Evolutionary conservation across 30 jellyfish, hydroid and myxozoan species (phyloP), one percentile per base, ranked within the genome.

Genomic region (Aurelia coerulea): DNA sequence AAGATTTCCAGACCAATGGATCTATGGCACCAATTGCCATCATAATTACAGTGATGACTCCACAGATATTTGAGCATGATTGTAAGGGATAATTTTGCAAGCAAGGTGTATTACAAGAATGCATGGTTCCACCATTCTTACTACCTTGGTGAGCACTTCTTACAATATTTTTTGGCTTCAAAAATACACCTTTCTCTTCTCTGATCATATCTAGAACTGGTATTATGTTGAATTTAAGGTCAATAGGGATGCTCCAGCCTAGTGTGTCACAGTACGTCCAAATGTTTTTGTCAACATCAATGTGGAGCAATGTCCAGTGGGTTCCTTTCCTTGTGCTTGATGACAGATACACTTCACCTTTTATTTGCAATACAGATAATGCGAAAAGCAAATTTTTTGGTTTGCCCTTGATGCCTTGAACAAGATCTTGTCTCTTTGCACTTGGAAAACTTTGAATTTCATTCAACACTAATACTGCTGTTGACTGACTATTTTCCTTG

Each of bases 261-360:
- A 60, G 69, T 60, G 69, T 60, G 69, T 60, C 69, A 60, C 69
- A 60, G 69, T 60, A 60, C 5, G 69, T 60, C 69, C 69, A 60
- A 32, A 60, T 60, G 32, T 60, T 60, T 60, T 23, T 60, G 34
- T 60, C 69, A 60, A 60, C 29, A 60, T 60, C 69, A 23, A 60
- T 60, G 69, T 60, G 69, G 32, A 60, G 69, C 32, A 60, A 5
- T 60, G 69, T 60, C 69, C 69, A 60, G 69, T 60, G 69, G 34
- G 69, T 60, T 60, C 69, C 69, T 60, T 60, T 60, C 69, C 32
- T 5, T 60, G 69, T 60, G 32, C 10, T 60, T 60, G 69, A 60
- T 60, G 69, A 60, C 8, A 60, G 69, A 60, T 60, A 32, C 69
- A 60, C 69, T 60, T 32, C 69, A 60, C 69, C 69, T 2, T 12